phyloP scores from a whole-genome alignment of 2,113 vertebrate species.

The Tauraco erythrolophus region DNA sequence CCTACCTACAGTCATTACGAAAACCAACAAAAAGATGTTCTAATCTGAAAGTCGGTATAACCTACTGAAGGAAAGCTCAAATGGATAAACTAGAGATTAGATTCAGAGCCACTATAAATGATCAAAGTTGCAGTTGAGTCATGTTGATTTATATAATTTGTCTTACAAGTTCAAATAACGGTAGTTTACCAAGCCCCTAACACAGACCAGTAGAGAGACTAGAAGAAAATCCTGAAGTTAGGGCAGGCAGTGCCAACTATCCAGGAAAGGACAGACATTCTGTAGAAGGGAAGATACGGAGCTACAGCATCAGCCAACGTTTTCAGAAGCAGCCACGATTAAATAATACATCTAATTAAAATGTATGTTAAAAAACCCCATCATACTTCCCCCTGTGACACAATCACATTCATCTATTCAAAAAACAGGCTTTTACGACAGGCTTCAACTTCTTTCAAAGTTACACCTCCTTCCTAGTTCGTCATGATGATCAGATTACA shows the following conservation, averaged over 20 bases:
- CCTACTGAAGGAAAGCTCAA: not conserved
- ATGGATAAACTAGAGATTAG: not conserved
- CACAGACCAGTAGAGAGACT: not conserved
- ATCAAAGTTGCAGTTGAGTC: not conserved
- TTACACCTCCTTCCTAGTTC: not conserved
- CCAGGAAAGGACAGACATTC: not conserved
- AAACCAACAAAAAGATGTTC: not conserved
- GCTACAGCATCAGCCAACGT: not conserved
- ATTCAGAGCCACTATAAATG: not conserved
- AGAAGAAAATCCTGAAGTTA: not conserved
- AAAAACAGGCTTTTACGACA: not conserved
- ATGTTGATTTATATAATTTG: not conserved
- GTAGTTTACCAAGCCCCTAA: not conserved
- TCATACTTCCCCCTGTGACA: not conserved
- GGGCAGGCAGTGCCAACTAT: not conserved
- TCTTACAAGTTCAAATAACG: not conserved
- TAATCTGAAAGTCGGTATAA: not conserved
- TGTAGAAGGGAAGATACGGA: not conserved
- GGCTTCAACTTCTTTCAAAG: not conserved
- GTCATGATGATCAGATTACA: not conserved
- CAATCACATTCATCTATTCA: not conserved
- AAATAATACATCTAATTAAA: not conserved
- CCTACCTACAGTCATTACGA: fast-evolving
- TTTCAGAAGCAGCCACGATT: not conserved
- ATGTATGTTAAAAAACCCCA: not conserved